A percentile compares a stretch with the other conserved stretches of the same genome.
Evolutionary conservation across 23 tunicate genomes (phyloP).

Genomic region (Styela clava): DNA sequence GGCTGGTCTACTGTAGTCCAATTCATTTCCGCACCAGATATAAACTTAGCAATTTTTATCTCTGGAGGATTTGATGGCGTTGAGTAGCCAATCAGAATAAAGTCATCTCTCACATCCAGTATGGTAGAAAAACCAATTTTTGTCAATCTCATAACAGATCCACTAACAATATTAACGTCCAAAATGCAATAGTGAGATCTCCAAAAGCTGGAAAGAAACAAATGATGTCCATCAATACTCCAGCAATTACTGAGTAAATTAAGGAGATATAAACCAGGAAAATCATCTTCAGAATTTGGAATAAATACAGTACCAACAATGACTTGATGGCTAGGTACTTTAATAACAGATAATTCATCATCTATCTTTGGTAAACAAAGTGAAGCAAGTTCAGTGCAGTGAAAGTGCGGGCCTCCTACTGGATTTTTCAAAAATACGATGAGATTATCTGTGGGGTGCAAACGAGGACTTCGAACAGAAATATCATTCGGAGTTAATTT

Average conservation of each 20-base stretch:
- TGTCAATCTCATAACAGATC: constrained; percentile 38
- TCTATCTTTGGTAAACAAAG: not conserved
- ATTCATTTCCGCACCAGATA: not conserved
- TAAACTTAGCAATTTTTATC: constrained; percentile 23
- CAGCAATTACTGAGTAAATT: constrained; percentile 31
- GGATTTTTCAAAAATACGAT: constrained; percentile 52
- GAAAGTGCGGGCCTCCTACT: constrained; percentile 71
- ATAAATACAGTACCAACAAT: constrained; percentile 37
- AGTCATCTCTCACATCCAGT: constrained; percentile 31
- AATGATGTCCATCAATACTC: constrained; percentile 13
- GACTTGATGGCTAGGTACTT: not conserved
- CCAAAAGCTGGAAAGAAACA: constrained; percentile 18
- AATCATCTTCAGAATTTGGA: constrained; percentile 1
- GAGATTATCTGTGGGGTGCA: constrained; percentile 37
- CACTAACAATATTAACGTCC: constrained; percentile 31
- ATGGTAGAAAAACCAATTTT: constrained; percentile 31
- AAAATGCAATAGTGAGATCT: constrained; percentile 29
- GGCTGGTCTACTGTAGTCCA: constrained; percentile 38
- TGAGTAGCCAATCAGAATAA: constrained; percentile 50
- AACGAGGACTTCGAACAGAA: constrained; percentile 51
- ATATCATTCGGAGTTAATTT: constrained; percentile 23
- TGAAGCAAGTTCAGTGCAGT: constrained; percentile 44
- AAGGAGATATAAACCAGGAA: constrained; percentile 46
- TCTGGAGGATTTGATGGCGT: constrained; percentile 45
- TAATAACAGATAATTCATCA: too few species aligned